Evolutionary conservation across 1,140 invertebrate genomes (phyloP).

Genomic region (Pollicipes pollicipes): DNA sequence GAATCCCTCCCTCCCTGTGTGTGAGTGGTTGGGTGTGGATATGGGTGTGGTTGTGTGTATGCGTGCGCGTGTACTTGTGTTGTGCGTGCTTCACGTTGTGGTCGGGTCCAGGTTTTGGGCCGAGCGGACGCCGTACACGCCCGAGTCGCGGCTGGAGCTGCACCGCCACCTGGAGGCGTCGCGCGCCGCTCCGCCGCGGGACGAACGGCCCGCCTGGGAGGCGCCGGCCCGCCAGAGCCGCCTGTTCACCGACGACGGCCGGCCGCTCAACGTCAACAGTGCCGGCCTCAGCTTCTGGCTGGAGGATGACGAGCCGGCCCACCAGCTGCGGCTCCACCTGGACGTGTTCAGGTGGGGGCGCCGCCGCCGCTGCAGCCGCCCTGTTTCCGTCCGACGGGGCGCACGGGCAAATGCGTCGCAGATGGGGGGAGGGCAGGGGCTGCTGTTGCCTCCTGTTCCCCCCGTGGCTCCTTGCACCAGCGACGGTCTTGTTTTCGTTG

Average conservation of each 20-base stretch:
- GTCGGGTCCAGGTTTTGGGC: neutral
- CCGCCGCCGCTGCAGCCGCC: no score
- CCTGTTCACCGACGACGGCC: constrained; percentile 51
- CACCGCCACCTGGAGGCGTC: neutral
- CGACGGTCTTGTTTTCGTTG: no score
- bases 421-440: no score
- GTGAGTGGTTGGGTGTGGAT: no score
- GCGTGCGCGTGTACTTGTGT: no score
- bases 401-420: no score
- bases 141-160: neutral
- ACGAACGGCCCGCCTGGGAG: neutral
- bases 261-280: constrained; percentile 71
- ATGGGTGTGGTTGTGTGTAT: no score
- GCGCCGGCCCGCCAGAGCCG: constrained; percentile 20
- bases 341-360: constrained; percentile 54
- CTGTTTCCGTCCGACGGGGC: no score
- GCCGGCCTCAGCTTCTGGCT: constrained; percentile 57
- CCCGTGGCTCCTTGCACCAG: no score
- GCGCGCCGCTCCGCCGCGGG: neutral
- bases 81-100: no score
- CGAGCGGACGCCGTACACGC: neutral
- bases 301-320: constrained; percentile 39
- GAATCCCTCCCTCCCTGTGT: no score
- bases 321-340: constrained; percentile 42
- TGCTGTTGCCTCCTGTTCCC: no score